phyloP scores from a whole-genome alignment of 2,888 invertebrate genomes.

The Ectemnius continuus region DNA sequence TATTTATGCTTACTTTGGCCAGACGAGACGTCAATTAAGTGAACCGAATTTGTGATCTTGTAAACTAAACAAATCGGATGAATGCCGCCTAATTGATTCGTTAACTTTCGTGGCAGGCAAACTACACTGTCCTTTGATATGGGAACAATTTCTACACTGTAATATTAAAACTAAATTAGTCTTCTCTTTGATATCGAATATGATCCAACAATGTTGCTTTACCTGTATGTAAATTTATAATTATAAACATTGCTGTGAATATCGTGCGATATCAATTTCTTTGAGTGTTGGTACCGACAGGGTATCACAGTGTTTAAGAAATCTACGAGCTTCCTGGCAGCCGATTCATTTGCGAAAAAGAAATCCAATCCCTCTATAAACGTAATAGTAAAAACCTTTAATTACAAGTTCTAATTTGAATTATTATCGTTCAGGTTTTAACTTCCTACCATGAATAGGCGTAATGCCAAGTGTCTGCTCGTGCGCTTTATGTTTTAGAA shows the following conservation, averaged over 20 bases:
- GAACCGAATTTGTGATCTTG: conserved; percentile 92
- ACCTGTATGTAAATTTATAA: conserved; percentile 93
- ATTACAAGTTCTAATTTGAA: neutral
- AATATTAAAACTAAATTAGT: neutral
- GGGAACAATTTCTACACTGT: conserved; percentile 95
- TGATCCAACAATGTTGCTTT: conserved; percentile 23
- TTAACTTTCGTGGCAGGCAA: conserved; percentile 91
- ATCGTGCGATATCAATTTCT: conserved; percentile 97
- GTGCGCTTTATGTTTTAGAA: conserved; percentile 97
- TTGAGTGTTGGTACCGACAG: conserved; percentile 91
- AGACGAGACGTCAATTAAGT: conserved; percentile 94
- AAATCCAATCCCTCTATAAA: conserved; percentile 94
- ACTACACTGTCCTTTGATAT: conserved; percentile 96
- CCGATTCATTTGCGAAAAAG: conserved; percentile 92
- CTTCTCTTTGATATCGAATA: neutral
- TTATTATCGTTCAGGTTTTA: neutral
- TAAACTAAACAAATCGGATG: conserved; percentile 92
- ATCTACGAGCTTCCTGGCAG: conserved; percentile 96
- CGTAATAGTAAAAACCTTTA: neutral
- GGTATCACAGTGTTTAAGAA: conserved; percentile 94
- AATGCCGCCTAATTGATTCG: conserved; percentile 92
- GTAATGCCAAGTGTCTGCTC: conserved; percentile 93
- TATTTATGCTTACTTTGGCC: conserved; percentile 84
- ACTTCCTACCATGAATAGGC: conserved; percentile 84
- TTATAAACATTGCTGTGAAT: conserved; percentile 97